Evolutionary conservation across 2,888 invertebrate genomes (phyloP), one percentile per base, ranked within the genome.

Genomic region (Clanis bilineata): DNA sequence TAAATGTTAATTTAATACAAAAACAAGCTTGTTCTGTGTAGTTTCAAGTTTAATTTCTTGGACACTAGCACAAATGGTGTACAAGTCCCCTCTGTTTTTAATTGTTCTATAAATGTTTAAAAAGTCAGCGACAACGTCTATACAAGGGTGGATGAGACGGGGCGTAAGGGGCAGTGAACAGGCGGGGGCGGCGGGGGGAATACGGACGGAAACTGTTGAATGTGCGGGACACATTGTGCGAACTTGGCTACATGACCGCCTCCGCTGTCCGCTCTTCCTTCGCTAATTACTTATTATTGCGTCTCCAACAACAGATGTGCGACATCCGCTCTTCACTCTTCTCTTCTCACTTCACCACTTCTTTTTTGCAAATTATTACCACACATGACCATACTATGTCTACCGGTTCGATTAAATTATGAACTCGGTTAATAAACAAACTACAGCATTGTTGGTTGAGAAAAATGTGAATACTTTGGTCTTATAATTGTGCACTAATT

Each of bases 141-240:
- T 59, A 60, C 65, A 63, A 62, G 63, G 64, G 61, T 62, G 56
- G 25, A 25, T 63, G 66, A 66, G 63, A 63, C 63, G 63, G 66
- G 69, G 70, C 64, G 60, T 2, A 66, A 62, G 70, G 70, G 70
- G 64, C 69, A n/a, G n/a, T n/a, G n/a, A n/a, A n/a, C n/a, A 71
- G 68, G 51, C 4, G 47, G 15, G 47, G 47, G 15, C 28, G 47
- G 51, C 32, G 51, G 51, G 51, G 51, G 28, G 25, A 28, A 61
- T 63, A 64, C 58, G 70, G 72, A 75, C 83, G 85, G 86, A 88
- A 84, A 80, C 73, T 74, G 75, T 72, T 74, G 77, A 88, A 90
- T 79, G 88, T 90, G 90, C 77, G 76, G 73, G 79, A 80, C 90
- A 91, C 90, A 90, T 89, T 89, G 90, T 90, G 91, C 88, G 91